Percentiles rank a stretch among this genome's conserved stretches.
These are phyloP conservation scores for Channa striata DNA, from an alignment of 2,797 vertebrate genomes.

Conservation along the genomic window DNA sequence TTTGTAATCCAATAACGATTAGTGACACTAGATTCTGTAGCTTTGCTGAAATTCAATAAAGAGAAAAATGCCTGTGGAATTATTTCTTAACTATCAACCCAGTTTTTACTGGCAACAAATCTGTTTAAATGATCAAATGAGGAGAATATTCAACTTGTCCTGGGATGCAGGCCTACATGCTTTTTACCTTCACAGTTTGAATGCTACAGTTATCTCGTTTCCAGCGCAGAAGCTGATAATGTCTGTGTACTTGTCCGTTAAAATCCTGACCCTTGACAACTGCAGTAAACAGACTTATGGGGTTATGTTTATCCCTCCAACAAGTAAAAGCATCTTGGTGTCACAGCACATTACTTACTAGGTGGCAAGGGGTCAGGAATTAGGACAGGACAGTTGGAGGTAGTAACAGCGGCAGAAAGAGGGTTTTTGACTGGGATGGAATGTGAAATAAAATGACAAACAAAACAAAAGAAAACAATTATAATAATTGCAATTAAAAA, in stretches of 20 bases:
- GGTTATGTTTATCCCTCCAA: conserved; percentile 56
- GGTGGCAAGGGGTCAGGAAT: conserved; percentile 41
- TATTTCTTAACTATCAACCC: background rate
- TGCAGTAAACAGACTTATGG: conserved; percentile 69
- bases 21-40: conserved; percentile 32
- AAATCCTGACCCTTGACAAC: conserved; percentile 68
- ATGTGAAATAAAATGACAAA: conserved; percentile 15
- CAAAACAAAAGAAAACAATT: background rate
- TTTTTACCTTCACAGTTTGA: conserved; percentile 29
- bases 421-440: background rate
- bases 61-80: conserved; percentile 40
- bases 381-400: conserved; percentile 1
- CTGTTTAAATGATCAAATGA: background rate
- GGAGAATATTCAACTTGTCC: too few species aligned
- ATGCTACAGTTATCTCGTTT: conserved; percentile 27
- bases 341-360: conserved; percentile 35
- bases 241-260: conserved; percentile 53
- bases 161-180: too few species aligned
- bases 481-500: background rate
- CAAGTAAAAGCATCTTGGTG: conserved; percentile 37
- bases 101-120: background rate
- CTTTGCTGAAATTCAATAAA: conserved; percentile 30
- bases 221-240: conserved; percentile 25
- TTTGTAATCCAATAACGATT: conserved; percentile 29
- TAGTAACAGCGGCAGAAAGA: conserved; percentile 3